A percentile compares a stretch with the other conserved stretches of the same genome.
phyloP scores from a whole-genome alignment of 2,797 vertebrate genomes.

The Bradypodion ventrale region DNA sequence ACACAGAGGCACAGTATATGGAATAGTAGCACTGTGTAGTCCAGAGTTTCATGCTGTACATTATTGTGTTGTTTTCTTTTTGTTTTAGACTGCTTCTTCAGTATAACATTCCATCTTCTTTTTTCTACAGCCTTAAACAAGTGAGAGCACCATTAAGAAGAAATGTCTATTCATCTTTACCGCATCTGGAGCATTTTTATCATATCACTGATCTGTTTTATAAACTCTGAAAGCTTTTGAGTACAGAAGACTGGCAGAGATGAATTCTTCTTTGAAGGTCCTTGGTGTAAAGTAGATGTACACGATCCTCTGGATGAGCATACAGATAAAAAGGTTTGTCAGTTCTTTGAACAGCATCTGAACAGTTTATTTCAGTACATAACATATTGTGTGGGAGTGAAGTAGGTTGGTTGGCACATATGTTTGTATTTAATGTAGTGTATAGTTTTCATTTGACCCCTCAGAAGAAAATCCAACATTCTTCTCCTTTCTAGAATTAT shows the following conservation, averaged over 20 bases:
- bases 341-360: slow-evolving; percentile 30
- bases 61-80: neutral
- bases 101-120: neutral
- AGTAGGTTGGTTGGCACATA: neutral
- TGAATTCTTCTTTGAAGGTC: slow-evolving; percentile 56
- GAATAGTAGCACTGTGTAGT: neutral
- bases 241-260: slow-evolving; percentile 32
- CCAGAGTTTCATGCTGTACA: neutral
- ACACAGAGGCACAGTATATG: neutral
- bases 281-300: slow-evolving; percentile 29
- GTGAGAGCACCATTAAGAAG: slow-evolving; percentile 22
- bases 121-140: slow-evolving; percentile 54
- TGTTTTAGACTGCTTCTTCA: slow-evolving; percentile 16
- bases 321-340: slow-evolving; percentile 78
- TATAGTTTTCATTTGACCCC: neutral
- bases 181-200: slow-evolving; percentile 45
- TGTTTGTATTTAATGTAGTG: neutral
- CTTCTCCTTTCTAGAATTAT: neutral
- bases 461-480: neutral
- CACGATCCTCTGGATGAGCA: slow-evolving; percentile 64
- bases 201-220: slow-evolving; percentile 33
- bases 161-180: slow-evolving; percentile 49
- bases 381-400: neutral
- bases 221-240: slow-evolving; percentile 48
- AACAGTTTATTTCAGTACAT: slow-evolving; percentile 3